phyloP scores from a whole-genome alignment of 2,888 invertebrate genomes.

The Aspidiotus destructor region DNA sequence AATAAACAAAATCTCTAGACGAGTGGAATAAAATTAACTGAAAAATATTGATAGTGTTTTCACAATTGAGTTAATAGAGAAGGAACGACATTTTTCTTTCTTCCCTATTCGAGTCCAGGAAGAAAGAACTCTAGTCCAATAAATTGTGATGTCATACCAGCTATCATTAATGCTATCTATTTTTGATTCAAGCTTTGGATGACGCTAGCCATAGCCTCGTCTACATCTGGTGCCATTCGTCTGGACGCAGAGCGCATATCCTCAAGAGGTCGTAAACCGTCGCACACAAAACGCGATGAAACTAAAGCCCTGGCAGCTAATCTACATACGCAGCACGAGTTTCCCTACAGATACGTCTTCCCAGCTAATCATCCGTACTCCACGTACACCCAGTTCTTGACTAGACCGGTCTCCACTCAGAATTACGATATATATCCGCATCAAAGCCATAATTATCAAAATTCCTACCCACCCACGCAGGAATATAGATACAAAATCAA shows the following conservation, averaged over 20 bases:
- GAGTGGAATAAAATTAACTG: too few relatives aligned
- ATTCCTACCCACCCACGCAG: neutral
- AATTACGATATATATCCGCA: conserved; percentile 1
- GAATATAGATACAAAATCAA: neutral
- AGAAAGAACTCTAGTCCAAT: too few relatives aligned
- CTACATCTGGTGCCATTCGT: conserved; percentile 18
- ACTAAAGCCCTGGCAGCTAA: neutral
- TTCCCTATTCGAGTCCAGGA: too few relatives aligned
- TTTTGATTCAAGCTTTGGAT: conserved; percentile 17
- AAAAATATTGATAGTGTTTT: too few relatives aligned
- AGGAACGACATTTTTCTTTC: too few relatives aligned
- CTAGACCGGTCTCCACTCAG: neutral
- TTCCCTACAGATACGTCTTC: conserved; percentile 33
- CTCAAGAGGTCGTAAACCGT: conserved; percentile 5
- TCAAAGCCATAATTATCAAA: neutral
- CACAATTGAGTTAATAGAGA: too few relatives aligned
- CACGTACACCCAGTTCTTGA: conserved; percentile 27
- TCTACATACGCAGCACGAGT: conserved; percentile 22
- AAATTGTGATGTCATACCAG: too few relatives aligned
- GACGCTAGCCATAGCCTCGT: conserved; percentile 1
- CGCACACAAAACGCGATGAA: neutral
- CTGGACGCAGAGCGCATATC: neutral
- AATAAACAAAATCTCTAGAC: too few relatives aligned
- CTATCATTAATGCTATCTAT: too few relatives aligned
- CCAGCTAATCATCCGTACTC: conserved; percentile 34